Conservation (phyloP, 2,797 vertebrate species). For the Peromyscus melanophrys region DNA sequence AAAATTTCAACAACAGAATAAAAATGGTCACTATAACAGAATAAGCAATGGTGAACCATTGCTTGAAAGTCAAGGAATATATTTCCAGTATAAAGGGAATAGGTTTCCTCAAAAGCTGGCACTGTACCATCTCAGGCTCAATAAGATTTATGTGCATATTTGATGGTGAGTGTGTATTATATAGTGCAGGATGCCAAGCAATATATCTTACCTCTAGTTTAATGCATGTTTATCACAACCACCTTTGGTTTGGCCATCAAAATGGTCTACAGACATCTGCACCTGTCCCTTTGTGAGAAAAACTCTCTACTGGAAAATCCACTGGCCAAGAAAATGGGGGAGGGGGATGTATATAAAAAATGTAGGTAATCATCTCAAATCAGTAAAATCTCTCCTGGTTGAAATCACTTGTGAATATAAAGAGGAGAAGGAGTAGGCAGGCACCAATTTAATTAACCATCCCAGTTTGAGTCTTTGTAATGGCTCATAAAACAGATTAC, state of each 20-base stretch:
- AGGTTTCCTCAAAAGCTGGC: neutral
- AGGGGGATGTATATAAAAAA: neutral
- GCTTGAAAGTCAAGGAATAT: neutral
- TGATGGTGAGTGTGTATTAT: neutral
- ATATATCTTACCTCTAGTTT: neutral
- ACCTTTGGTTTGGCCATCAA: neutral
- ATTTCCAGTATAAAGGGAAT: neutral
- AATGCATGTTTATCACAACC: neutral
- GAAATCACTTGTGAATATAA: neutral
- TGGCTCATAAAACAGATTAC: neutral
- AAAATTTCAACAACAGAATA: neutral
- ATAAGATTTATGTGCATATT: neutral
- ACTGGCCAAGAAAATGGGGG: neutral
- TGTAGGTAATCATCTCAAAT: neutral
- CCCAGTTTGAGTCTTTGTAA: neutral
- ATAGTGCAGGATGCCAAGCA: neutral
- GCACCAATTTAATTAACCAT: neutral
- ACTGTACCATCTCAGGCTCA: no score
- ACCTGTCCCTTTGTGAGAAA: neutral
- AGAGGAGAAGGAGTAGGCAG: neutral
- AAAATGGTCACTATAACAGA: neutral
- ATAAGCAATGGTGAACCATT: neutral
- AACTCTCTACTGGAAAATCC: neutral
- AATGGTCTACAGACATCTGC: neutral
- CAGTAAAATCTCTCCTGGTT: neutral